A percentile compares a stretch with the other conserved stretches of the same genome.
phyloP scores from a whole-genome alignment of 2,113 vertebrate species.

The Mungos mungo region DNA sequence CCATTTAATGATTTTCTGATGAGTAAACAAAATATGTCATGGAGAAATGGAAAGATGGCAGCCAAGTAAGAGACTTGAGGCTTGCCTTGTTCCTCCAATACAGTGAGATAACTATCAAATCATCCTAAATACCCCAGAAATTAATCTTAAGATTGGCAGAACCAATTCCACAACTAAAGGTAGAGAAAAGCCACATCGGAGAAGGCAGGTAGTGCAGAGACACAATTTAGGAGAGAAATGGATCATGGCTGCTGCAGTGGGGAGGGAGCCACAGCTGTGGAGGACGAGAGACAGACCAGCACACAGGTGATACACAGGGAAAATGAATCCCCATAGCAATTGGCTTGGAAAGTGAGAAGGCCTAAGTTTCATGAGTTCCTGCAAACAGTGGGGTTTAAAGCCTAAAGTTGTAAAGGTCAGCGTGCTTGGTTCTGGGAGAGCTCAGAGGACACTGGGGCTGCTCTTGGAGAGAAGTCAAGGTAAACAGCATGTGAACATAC shows the following conservation, averaged over 20 bases:
- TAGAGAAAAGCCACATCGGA: neutral
- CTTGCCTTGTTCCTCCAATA: neutral
- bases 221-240: neutral
- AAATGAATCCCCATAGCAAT: neutral
- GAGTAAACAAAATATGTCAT: slow-evolving; percentile 16
- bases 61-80: neutral
- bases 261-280: neutral
- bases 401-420: neutral
- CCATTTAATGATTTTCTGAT: slow-evolving; percentile 15
- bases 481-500: neutral
- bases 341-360: neutral
- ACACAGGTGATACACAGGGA: neutral
- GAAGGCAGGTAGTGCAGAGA: neutral
- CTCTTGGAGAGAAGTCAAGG: neutral
- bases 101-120: neutral
- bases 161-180: neutral
- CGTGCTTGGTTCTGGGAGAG: neutral
- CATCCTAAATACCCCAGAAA: neutral
- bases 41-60: neutral
- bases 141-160: neutral
- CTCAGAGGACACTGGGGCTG: neutral
- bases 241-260: neutral
- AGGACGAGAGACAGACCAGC: neutral
- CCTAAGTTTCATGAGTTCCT: neutral
- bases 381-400: neutral